These are phyloP conservation scores for Orchestes rusci DNA, from an alignment of 2,888 invertebrate species.

Conservation along the genomic window DNA sequence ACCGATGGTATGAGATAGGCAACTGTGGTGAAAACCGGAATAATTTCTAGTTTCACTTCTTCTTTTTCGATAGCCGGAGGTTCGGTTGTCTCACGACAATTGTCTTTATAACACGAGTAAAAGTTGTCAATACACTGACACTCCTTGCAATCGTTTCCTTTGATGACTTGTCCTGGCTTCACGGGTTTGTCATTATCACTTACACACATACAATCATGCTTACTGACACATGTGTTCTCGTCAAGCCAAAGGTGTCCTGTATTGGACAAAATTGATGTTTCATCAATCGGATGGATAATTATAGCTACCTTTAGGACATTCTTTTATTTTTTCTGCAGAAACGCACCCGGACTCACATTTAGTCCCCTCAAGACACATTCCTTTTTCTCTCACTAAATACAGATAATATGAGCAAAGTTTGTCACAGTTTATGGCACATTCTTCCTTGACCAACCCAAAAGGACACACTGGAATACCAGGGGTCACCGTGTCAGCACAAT, in stretches of 20 bases:
- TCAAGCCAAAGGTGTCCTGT: slow-evolving; percentile 63
- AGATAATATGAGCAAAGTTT: slow-evolving; percentile 62
- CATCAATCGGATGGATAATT: too few relatives aligned
- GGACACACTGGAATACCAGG: slow-evolving; percentile 30
- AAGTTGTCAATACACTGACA: slow-evolving; percentile 78
- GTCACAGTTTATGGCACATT: slow-evolving; percentile 68
- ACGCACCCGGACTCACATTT: slow-evolving; percentile 41
- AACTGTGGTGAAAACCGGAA: slow-evolving; percentile 6
- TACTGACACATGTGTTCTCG: slow-evolving; percentile 61
- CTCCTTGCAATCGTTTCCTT: slow-evolving; percentile 56
- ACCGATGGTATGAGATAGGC: slow-evolving; percentile 18
- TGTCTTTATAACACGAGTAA: slow-evolving; percentile 55
- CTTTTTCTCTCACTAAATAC: slow-evolving; percentile 40
- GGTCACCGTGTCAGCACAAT: slow-evolving; percentile 43
- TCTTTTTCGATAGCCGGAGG: not conserved
- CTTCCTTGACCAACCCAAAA: slow-evolving; percentile 51
- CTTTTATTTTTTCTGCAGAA: slow-evolving; percentile 29
- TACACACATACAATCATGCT: slow-evolving; percentile 69
- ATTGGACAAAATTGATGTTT: not conserved
- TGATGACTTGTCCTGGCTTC: slow-evolving; percentile 62
- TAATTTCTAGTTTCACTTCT: not conserved
- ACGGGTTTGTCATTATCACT: slow-evolving; percentile 57
- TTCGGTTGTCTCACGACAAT: not conserved
- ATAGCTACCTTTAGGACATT: slow-evolving; percentile 47
- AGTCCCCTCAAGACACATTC: slow-evolving; percentile 44